Base-by-base conservation (phyloP, 2,888 invertebrate genomes). In the Euplagia quadripunctaria region DNA sequence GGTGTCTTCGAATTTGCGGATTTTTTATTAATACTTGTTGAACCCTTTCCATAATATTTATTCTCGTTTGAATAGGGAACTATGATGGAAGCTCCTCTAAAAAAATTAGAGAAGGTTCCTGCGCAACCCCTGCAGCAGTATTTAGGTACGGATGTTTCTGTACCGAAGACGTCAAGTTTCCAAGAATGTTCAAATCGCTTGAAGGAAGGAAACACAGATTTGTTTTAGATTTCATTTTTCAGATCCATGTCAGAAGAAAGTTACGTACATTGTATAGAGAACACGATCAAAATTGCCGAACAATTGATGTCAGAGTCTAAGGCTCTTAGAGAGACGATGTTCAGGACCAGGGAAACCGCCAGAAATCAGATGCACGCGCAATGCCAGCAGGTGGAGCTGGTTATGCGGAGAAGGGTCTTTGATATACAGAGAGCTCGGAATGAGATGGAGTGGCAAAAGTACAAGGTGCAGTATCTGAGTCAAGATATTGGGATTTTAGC, bases 361-460 rank as follows among this genome's bases (percentile, higher is more conserved):
- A 96, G 96, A 75, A 98, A 98, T 86, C 98, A 98, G 89, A 96
- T 98, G 90, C 96, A 97, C 74, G 97, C 98, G 1, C 98, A 99
- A 92, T 97, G 97, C 81, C 98, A 98, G 82, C 96, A 97, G 4
- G 98, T 98, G 0, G 98, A 99, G 90, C 98, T 98, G 91, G 97
- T 97, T 0, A 96, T 98, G 89, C 96, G 99, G 58, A 97, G 98
- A 88, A 96, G 99, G 71, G 97, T 99, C 68, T 99, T 98, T 89
- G 98, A 99, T 89, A 98, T 98, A 65, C 97, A 98, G 88, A 96
- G 98, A 74, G 98, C 98, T 0, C 97, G 98, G 82, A 98, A 98
- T 89, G 99, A 99, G 91, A 97, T 99, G 83, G 97, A 98, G 84
- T 99, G 99, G 98, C 99, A 99, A 94, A 97, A 94, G 81, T 88